phyloP scores from a whole-genome alignment of 2,888 invertebrate genomes.

The Drosophila longiperda region DNA sequence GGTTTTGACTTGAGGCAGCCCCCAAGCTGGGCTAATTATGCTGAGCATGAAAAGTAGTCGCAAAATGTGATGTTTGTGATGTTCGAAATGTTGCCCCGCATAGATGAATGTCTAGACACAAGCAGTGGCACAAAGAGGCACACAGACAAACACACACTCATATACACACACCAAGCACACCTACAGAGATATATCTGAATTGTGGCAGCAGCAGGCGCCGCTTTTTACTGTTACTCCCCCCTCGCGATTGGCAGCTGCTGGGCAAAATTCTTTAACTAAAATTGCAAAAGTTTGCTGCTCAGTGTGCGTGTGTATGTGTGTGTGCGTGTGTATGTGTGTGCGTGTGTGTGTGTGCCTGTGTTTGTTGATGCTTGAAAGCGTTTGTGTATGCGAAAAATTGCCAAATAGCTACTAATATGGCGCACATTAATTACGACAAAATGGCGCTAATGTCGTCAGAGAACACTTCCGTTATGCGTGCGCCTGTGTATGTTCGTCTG shows the following conservation, averaged over 20 bases:
- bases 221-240: conserved; percentile 17
- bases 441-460: conserved; percentile 80
- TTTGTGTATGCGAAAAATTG: conserved; percentile 75
- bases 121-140: conserved; percentile 1
- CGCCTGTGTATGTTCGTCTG: conserved; percentile 5
- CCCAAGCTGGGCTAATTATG: conserved; percentile 64
- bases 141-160: conserved; percentile 6
- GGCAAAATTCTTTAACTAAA: conserved; percentile 77
- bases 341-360: conserved; percentile 1
- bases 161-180: conserved; percentile 5
- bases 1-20: conserved; percentile 26
- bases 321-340: conserved; percentile 13
- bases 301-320: conserved; percentile 6
- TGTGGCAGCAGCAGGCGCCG: conserved; percentile 36
- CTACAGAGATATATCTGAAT: conserved; percentile 23
- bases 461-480: conserved; percentile 63
- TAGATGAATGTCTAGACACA: conserved; percentile 63
- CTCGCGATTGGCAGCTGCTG: conserved; percentile 56
- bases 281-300: conserved; percentile 73
- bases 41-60: conserved; percentile 63
- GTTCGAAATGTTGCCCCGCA: conserved; percentile 18
- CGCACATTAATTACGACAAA: conserved; percentile 81
- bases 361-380: conserved; percentile 20
- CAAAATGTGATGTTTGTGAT: conserved; percentile 44
- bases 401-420: conserved; percentile 79